Conservation (phyloP, 2,113 vertebrate species). For the Dicentrarchus labrax region DNA sequence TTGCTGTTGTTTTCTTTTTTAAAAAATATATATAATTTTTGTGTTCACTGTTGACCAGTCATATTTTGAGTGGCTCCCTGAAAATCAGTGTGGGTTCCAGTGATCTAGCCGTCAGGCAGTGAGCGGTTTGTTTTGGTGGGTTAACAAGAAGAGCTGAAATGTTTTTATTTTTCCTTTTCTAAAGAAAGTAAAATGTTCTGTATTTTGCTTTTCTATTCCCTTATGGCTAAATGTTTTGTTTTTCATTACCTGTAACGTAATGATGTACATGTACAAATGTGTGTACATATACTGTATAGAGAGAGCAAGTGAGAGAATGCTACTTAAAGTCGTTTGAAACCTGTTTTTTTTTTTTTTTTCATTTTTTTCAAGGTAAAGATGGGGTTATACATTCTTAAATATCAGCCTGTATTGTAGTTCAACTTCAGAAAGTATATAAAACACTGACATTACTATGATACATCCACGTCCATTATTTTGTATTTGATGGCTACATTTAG, state of each 20-base stretch:
- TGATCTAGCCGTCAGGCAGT: slow-evolving; percentile 61
- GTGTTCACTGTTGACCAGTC: slow-evolving; percentile 72
- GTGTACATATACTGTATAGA: slow-evolving; percentile 79
- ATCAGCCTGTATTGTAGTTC: slow-evolving; percentile 74
- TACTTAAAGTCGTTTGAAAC: slow-evolving; percentile 65
- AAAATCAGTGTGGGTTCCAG: slow-evolving; percentile 69
- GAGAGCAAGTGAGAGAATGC: slow-evolving; percentile 51
- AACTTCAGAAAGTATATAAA: slow-evolving; percentile 72
- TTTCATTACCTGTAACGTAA: slow-evolving; percentile 66
- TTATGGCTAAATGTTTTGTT: slow-evolving; percentile 54
- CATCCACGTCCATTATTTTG: slow-evolving; percentile 60
- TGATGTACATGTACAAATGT: slow-evolving; percentile 64
- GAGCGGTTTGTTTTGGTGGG: slow-evolving; percentile 53
- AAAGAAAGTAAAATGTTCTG: slow-evolving; percentile 59
- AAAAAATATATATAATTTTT: slow-evolving; percentile 59
- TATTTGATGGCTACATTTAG: slow-evolving; percentile 57
- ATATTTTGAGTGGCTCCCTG: slow-evolving; percentile 67
- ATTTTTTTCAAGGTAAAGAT: slow-evolving; percentile 46
- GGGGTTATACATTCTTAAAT: slow-evolving; percentile 59
- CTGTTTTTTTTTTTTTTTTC: slow-evolving; percentile 37
- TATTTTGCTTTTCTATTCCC: slow-evolving; percentile 68
- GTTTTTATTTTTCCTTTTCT: slow-evolving; percentile 56
- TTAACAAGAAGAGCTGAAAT: slow-evolving; percentile 35
- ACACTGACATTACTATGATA: slow-evolving; percentile 63
- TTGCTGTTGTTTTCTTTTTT: slow-evolving; percentile 60